These are phyloP conservation scores for Solen grandis DNA, from an alignment of 1,140 invertebrate species.

Conservation along the genomic window DNA sequence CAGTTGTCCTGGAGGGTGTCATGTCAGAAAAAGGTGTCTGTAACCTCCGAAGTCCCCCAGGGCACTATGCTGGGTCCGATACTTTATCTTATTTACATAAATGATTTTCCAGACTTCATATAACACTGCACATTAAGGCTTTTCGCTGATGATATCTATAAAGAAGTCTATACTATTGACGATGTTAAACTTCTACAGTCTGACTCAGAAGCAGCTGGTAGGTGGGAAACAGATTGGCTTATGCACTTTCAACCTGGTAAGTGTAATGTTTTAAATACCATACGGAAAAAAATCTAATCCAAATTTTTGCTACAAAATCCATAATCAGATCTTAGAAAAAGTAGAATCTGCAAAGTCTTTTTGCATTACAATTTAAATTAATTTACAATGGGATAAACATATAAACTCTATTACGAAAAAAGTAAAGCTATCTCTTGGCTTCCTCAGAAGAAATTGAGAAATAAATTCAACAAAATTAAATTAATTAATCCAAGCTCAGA, in stretches of 20 bases:
- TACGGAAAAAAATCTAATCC: not conserved
- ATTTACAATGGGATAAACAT: slow-evolving; percentile 50
- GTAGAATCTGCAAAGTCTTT: slow-evolving; percentile 8
- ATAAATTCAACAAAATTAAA: too few species aligned
- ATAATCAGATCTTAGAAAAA: not conserved
- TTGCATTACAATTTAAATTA: slow-evolving; percentile 2
- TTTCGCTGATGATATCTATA: slow-evolving; percentile 33
- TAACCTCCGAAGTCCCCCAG: slow-evolving; percentile 10
- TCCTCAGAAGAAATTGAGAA: too few species aligned
- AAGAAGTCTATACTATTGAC: not conserved
- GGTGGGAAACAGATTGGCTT: slow-evolving; percentile 45
- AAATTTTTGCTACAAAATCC: slow-evolving; percentile 12
- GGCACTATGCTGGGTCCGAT: slow-evolving; percentile 52
- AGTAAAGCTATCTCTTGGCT: not conserved
- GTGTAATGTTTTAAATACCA: slow-evolving; percentile 18
- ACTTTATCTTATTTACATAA: slow-evolving; percentile 69
- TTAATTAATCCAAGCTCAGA: too few species aligned
- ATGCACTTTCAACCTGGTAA: slow-evolving; percentile 48
- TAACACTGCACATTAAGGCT: slow-evolving; percentile 39
- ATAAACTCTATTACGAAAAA: slow-evolving; percentile 30
- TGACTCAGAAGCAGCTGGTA: slow-evolving; percentile 24
- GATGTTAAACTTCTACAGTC: slow-evolving; percentile 23
- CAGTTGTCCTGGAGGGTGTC: slow-evolving; percentile 47
- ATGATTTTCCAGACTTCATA: slow-evolving; percentile 38
- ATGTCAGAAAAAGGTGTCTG: slow-evolving; percentile 18